Evolutionary conservation across 2,113 vertebrate species (phyloP).

Genomic region (Chlamydotis undulata): DNA sequence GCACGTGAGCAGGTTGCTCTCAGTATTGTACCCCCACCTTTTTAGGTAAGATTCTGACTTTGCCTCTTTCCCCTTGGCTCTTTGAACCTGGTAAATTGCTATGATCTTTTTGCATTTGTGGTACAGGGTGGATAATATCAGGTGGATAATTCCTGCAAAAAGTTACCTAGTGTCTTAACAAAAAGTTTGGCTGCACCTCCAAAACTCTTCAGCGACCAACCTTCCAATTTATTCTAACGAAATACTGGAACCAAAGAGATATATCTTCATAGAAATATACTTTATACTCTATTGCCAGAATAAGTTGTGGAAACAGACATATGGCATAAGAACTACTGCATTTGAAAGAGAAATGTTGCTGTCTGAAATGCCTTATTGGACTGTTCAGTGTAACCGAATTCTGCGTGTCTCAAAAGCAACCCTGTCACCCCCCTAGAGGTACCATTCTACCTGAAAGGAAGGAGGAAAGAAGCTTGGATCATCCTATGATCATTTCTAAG

Average conservation of each 20-base stretch:
- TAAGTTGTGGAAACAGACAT: not conserved
- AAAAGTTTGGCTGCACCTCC: not conserved
- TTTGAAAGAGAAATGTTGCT: not conserved
- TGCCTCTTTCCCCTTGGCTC: not conserved
- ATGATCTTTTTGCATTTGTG: not conserved
- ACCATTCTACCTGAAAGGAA: not conserved
- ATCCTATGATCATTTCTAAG: slow-evolving; percentile 35
- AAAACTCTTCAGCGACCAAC: not conserved
- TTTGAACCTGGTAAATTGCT: not conserved
- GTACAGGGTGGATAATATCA: not conserved
- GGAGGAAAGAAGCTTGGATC: not conserved
- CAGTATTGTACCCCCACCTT: not conserved
- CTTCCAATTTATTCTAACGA: not conserved
- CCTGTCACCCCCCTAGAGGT: not conserved
- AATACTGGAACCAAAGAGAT: not conserved
- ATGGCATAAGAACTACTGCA: not conserved
- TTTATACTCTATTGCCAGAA: not conserved
- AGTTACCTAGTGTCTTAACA: not conserved
- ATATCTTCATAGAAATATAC: not conserved
- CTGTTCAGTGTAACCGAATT: not conserved
- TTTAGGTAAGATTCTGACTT: not conserved
- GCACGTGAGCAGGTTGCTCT: not conserved
- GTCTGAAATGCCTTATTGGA: slow-evolving; percentile 11
- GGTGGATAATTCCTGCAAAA: not conserved
- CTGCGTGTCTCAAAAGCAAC: not conserved